Base-by-base conservation (phyloP, 53 echinoderm and acorn worm species). In the Patiria pectinifera region DNA sequence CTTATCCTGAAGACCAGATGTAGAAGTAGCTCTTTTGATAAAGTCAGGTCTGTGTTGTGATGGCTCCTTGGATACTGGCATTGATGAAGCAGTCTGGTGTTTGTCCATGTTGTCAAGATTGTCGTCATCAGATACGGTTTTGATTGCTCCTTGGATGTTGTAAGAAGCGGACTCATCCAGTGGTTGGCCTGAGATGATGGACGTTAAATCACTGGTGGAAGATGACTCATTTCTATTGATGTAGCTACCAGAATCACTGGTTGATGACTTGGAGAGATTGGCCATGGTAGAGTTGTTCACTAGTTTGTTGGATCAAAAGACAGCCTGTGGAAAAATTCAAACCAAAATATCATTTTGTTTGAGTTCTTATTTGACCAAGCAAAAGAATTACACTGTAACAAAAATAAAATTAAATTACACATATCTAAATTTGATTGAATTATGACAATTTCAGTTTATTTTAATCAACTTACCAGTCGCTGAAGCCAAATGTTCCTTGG, bases 401-500 rank as follows among this genome's bases (percentile, higher is more conserved):
- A 66, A 66, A 16, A 3, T 3, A 14, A 7, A 7, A 16, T 66
- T 3, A 66, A 2, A 66, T 60, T 8, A 12, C 60, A 60, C n/a
- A n/a, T 0, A 8, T 60, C 60, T 11, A 60, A 60, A 60, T 60
- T 8, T 70, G 70, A 9, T 24, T n/a, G 24, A 74, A 74, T 74
- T 16, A 74, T 74, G 74, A 24, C 9, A 69, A 19, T 1, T 24
- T 35, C 35, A 19, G 22, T 11, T 19, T 59, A 1, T 78, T 45
- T 60, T 79, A 25, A 66, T 80, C 47, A 89, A 90, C 78, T 80
- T 66, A 90, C 90, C 90, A 90, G 48, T 90, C 23, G 71, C 90
- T 90, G 81, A 90, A 90, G 81, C 90, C 90, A 90, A 48, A 46
- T 26, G 90, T 90, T 81, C 90, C 90, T 48, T 47, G 81, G 81